These are phyloP conservation scores for Macrophya annulata DNA, from an alignment of 2,888 invertebrate genomes.

Conservation along the genomic window DNA sequence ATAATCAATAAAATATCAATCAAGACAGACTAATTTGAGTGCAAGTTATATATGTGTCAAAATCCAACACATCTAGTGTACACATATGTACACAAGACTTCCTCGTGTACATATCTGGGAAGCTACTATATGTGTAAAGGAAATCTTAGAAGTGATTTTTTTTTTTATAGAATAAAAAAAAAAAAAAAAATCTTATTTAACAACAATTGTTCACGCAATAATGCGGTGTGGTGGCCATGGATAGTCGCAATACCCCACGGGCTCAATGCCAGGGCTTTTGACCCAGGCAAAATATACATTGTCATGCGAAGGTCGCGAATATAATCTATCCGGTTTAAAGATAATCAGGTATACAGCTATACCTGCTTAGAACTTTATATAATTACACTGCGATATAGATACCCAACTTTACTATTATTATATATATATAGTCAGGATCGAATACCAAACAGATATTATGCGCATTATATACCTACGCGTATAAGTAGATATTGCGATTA, in stretches of 20 bases:
- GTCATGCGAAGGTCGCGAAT: conserved; percentile 24
- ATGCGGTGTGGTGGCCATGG: too few relatives aligned
- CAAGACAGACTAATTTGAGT: too few relatives aligned
- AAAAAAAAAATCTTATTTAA: background rate
- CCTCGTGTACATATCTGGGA: too few relatives aligned
- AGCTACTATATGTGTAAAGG: too few relatives aligned
- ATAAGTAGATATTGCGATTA: background rate
- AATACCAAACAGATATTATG: background rate
- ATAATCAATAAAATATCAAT: too few relatives aligned
- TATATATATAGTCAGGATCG: background rate
- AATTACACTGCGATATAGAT: background rate
- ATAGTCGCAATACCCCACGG: background rate
- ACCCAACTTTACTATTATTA: background rate
- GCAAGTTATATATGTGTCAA: too few relatives aligned
- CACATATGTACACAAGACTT: too few relatives aligned
- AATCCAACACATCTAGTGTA: too few relatives aligned
- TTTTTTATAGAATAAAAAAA: background rate
- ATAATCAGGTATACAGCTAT: background rate
- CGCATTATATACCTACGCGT: background rate
- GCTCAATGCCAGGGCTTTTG: conserved; percentile 51
- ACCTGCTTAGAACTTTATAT: background rate
- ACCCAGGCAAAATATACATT: conserved; percentile 31
- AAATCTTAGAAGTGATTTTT: too few relatives aligned
- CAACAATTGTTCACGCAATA: conserved; percentile 38
- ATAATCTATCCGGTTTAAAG: conserved; percentile 29